These are phyloP conservation scores for Aspidiotus destructor DNA, from an alignment of 2,888 invertebrate genomes.

Conservation along the genomic window DNA sequence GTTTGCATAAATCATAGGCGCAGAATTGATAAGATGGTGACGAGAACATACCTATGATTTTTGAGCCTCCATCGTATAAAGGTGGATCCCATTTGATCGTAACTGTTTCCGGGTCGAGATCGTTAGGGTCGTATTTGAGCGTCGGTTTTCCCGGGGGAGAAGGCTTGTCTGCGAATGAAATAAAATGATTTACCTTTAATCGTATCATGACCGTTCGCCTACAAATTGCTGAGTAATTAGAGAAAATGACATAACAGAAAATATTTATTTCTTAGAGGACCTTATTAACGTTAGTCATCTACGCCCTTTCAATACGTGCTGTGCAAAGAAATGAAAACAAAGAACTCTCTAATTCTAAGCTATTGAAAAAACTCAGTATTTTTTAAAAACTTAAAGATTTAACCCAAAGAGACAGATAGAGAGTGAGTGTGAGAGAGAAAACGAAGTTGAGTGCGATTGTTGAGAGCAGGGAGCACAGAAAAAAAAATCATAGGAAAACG, in stretches of 20 bases:
- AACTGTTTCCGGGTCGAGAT: conserved; percentile 69
- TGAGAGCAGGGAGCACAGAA: conserved; percentile 1
- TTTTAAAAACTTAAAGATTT: too few species aligned
- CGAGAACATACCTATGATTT: conserved; percentile 50
- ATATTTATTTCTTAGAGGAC: neutral
- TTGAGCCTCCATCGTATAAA: conserved; percentile 73
- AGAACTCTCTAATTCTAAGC: too few species aligned
- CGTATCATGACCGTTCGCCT: neutral
- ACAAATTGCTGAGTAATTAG: conserved; percentile 3
- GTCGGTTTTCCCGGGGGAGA: conserved; percentile 73
- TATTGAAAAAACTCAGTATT: too few species aligned
- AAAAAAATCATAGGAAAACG: neutral
- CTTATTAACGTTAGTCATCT: too few species aligned
- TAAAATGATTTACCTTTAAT: neutral
- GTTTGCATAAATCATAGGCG: neutral
- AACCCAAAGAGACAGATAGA: too few species aligned
- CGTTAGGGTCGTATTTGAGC: conserved; percentile 59
- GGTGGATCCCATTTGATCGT: conserved; percentile 75
- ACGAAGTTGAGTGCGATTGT: neutral
- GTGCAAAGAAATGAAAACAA: too few species aligned
- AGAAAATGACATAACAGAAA: neutral
- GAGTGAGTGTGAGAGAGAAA: too few species aligned
- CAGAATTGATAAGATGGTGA: neutral
- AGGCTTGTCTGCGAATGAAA: conserved; percentile 57
- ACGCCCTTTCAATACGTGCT: too few species aligned